phyloP scores from a whole-genome alignment of 2,797 vertebrate genomes.

The Poeciliopsis presidionis region DNA sequence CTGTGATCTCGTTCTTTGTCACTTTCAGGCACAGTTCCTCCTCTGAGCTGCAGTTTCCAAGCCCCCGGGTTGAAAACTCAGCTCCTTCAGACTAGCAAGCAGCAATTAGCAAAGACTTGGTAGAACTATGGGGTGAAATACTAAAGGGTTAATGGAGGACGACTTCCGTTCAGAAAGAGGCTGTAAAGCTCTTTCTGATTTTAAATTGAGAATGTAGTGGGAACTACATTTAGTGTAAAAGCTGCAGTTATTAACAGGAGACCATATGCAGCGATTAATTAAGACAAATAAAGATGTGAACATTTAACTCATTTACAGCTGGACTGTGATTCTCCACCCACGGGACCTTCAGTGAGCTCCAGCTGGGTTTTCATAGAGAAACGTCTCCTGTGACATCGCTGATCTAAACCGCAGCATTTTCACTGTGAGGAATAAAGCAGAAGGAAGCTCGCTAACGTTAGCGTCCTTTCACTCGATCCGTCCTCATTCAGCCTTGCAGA shows the following conservation, averaged over 20 bases:
- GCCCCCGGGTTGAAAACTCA: too few species aligned
- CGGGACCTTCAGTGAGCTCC: not conserved
- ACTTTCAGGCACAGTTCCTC: too few species aligned
- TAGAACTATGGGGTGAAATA: too few species aligned
- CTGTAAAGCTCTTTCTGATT: not conserved
- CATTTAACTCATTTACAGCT: not conserved
- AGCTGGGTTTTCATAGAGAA: not conserved
- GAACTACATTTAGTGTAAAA: not conserved
- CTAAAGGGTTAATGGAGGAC: too few species aligned
- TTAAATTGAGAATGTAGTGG: not conserved
- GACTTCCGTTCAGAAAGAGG: too few species aligned
- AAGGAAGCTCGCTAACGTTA: not conserved
- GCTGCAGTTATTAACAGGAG: not conserved
- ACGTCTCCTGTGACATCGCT: not conserved
- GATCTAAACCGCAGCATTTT: not conserved
- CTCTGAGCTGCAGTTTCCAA: too few species aligned
- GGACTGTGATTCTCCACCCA: not conserved
- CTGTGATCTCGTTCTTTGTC: too few species aligned
- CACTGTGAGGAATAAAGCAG: not conserved
- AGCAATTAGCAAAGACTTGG: too few species aligned
- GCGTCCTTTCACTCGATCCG: not conserved
- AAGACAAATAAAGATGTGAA: not conserved
- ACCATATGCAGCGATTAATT: not conserved
- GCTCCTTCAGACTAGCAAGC: too few species aligned
- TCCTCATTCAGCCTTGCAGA: constrained; percentile 1